phyloP scores from a whole-genome alignment of 1,140 invertebrate species.

The Ctenoplectra terminalis region DNA sequence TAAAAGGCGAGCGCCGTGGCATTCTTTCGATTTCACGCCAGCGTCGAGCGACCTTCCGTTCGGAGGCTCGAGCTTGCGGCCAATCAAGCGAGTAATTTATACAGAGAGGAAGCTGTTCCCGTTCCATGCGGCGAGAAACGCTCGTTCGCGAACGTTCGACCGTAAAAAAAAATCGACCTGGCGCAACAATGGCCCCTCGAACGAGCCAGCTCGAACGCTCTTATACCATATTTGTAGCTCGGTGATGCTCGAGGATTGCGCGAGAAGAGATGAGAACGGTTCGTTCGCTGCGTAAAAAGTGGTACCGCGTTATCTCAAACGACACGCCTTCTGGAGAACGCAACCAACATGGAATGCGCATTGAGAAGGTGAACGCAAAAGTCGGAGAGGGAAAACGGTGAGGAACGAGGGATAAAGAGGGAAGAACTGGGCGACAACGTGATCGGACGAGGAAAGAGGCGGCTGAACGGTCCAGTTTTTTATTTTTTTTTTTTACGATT shows the following conservation, averaged over 20 bases:
- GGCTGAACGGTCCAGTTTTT: slow-evolving; percentile 56
- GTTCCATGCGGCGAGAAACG: background rate
- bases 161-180: background rate
- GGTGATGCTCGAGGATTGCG: background rate
- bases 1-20: slow-evolving; percentile 4
- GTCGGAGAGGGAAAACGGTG: slow-evolving; percentile 38
- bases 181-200: background rate
- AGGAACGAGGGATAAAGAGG: slow-evolving; percentile 41
- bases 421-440: slow-evolving; percentile 39
- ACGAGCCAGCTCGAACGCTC: background rate
- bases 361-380: slow-evolving; percentile 25
- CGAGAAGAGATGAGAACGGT: background rate
- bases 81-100: slow-evolving; percentile 50
- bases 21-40: slow-evolving; percentile 15
- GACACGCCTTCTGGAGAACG: slow-evolving; percentile 48
- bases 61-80: slow-evolving; percentile 18
- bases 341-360: slow-evolving; percentile 33
- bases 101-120: slow-evolving; percentile 39
- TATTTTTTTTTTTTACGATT: too few relatives aligned
- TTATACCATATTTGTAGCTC: slow-evolving; percentile 1
- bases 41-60: slow-evolving; percentile 42
- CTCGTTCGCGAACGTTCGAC: background rate
- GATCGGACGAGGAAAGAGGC: slow-evolving; percentile 36
- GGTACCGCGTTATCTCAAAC: background rate
- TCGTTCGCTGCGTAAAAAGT: slow-evolving; percentile 6